Percentiles rank a stretch among this genome's conserved stretches.
phyloP scores from a whole-genome alignment of 2,113 vertebrate species.

The Regulus satrapa region DNA sequence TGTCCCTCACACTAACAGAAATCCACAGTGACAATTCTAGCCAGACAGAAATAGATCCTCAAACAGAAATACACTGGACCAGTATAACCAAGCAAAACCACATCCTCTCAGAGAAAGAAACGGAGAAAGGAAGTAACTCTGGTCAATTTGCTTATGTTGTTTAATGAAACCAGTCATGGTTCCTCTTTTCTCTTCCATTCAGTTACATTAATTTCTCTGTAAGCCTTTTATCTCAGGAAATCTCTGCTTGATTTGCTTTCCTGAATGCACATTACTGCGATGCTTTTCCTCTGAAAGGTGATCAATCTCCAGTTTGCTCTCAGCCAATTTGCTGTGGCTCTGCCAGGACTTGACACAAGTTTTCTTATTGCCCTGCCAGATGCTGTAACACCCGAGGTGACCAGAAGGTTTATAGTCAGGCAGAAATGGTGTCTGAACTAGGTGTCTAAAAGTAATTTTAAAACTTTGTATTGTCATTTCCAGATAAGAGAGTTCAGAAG shows the following conservation, averaged over 20 bases:
- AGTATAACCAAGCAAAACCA: neutral
- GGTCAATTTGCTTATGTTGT: neutral
- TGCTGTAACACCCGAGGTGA: fast-evolving
- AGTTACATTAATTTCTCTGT: neutral
- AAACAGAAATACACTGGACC: neutral
- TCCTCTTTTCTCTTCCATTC: neutral
- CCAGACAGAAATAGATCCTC: neutral
- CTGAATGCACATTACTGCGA: neutral
- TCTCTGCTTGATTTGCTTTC: neutral
- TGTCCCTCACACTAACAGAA: neutral
- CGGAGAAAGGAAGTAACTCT: neutral
- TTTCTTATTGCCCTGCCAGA: neutral
- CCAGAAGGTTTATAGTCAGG: neutral
- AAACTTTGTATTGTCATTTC: neutral
- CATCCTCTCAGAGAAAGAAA: neutral
- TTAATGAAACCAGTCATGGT: neutral
- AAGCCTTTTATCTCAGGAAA: neutral
- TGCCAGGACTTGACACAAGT: no score
- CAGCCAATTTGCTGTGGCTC: neutral
- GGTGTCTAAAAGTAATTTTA: neutral
- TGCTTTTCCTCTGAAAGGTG: neutral
- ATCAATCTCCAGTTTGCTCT: neutral
- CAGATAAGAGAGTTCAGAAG: neutral
- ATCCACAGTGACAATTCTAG: neutral
- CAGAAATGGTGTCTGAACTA: neutral